phyloP scores from a whole-genome alignment of 2,113 vertebrate species.

The Tonatia bakeri region DNA sequence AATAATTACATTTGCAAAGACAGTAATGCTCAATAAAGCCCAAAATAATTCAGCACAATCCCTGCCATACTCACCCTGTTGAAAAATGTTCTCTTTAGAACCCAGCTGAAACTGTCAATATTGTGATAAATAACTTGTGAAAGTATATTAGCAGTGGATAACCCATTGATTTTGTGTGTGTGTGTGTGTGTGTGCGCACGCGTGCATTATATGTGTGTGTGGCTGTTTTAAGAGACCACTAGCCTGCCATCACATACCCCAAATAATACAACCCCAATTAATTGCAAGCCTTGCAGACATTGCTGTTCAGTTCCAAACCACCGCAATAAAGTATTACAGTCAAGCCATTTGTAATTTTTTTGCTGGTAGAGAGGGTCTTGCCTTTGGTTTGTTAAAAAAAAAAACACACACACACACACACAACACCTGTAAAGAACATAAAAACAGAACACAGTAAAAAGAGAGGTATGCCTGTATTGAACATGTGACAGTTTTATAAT shows the following conservation, averaged over 20 bases:
- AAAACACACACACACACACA: too few relatives aligned
- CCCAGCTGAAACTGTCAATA: not conserved
- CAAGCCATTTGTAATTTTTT: not conserved
- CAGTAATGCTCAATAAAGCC: not conserved
- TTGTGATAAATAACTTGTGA: not conserved
- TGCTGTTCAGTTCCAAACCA: not conserved
- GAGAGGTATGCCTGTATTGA: not conserved
- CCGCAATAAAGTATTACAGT: not conserved
- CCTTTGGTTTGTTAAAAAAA: not conserved
- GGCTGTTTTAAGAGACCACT: not conserved
- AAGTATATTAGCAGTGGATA: not conserved
- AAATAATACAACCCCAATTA: not conserved
- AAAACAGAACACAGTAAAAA: not conserved
- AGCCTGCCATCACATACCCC: not conserved
- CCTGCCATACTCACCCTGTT: not conserved
- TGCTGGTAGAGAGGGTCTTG: not conserved
- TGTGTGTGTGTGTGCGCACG: not conserved
- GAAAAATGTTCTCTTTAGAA: not conserved
- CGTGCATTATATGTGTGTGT: not conserved
- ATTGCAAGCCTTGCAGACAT: not conserved
- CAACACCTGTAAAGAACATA: not conserved
- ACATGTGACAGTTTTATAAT: not conserved
- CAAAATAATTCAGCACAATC: not conserved
- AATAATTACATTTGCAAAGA: slow-evolving; percentile 4
- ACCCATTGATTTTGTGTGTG: not conserved